Evolutionary conservation across 2,113 vertebrate species (phyloP), one percentile per base, ranked within the genome.

Genomic region (Eretmodus cyanostictus): DNA sequence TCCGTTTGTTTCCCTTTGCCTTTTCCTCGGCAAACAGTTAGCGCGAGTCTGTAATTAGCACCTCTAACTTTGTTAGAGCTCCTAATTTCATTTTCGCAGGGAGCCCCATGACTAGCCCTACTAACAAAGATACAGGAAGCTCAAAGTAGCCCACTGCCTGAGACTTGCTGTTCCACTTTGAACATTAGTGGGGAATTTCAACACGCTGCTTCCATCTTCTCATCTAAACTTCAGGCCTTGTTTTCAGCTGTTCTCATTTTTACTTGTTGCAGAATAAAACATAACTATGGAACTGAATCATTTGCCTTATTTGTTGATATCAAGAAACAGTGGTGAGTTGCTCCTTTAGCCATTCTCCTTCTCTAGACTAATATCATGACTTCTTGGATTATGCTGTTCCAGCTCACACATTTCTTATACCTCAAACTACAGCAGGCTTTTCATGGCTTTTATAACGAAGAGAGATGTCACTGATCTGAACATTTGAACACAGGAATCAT

Each of bases 31-130:
- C 82, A 71, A 73, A 27, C 86, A 80, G 71, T 93, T 87, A 88
- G 86, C 86, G 31, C 87, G 88, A 87, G 91, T 34, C 89, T 88
- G 66, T 87, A 76, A 91, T 95, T 94, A 95, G 88, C 91, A 91
- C 86, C 84, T 89, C 80, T 95, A 95, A 95, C 91, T 87, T 90
- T 68, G 93, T 95, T 94, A 95, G 86, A 92, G 87, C 83, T 78
- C 11, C 54, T 94, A 91, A 94, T 92, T 94, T 80, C 14, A 91
- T 96, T 95, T 94, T 63, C 49, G 29, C 45, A 78, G 59, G 59
- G 89, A 90, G 55, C 86, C 92, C 66, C 90, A 34, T 95, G 93
- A 94, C 91, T 80, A 13, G 17, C 54, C 49, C 14, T 19, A 57
- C 82, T 87, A 73, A 83, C 88, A 83, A 81, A 38, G 76, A 82